Base-by-base conservation (phyloP, 2,113 vertebrate genomes). In the Pangasianodon gigas region DNA sequence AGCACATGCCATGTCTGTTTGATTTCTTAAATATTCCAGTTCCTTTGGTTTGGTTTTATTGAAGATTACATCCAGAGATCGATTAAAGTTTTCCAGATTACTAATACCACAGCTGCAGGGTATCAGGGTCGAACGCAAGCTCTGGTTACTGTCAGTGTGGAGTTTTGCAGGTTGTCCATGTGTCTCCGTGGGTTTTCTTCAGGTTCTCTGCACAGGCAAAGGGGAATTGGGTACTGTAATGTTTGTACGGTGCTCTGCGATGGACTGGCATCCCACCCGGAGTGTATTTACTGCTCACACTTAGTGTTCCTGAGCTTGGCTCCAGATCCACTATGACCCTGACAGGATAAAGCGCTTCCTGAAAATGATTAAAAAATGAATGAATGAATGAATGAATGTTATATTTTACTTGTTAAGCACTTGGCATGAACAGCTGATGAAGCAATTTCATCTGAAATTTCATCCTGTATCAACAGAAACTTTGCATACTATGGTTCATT, bases 11-110 rank as follows among this genome's bases (percentile, higher is more conserved):
- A 18, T 24, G 62, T 83, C 79, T 56, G 62, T 71, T 74, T 74
- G 80, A 44, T 84, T 84, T 89, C 82, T 14, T 84, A 26, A 84
- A 84, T 62, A 84, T 62, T 62, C 37, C 82, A 46, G 37, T 46
- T 60, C 58, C 5, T 62, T 84, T 29, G 19, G 11, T 44, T 84
- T 84, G 54, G 82, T 60, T 16, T 60, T 62, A 46, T 16, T 62
- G 11, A 29, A 44, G 82, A 84, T 84, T 84, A 9, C 24, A 84
- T 44, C 37, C 82, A 84, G 82, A 60, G 11, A 41, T 58, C 52
- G 60, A 32, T 84, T 24, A n/a, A 60, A 41, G 52, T 84, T 84
- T 84, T 84, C 54, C 54, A 84, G 82, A 84, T 58, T 84, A 60
- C 32, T 84, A 60, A 60, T 41, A 11, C 6, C 54, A 56, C 80